Evolutionary conservation across 2,113 vertebrate species (phyloP), one percentile per base, ranked within the genome.

Genomic region (Tiliqua scincoides): DNA sequence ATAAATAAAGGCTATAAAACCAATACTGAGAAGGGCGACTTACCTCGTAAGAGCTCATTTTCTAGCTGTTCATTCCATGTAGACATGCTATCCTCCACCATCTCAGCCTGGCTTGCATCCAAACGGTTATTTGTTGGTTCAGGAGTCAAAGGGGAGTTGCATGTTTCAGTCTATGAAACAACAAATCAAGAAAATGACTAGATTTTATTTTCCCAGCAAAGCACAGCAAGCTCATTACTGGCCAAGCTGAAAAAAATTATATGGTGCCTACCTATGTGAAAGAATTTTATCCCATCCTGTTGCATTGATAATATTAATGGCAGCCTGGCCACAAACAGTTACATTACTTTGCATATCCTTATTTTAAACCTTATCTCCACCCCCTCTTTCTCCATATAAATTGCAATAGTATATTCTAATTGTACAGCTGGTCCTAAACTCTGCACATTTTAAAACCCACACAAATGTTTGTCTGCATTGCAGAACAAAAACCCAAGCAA

Each of bases 21-120:
- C 37, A 88, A 88, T 17, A 9, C 1, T 8, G 21, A 84, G 61
- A 71, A 87, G 75, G 2, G 57, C 63, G 14, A 89, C 95, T 95
- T 92, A 97, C 97, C 96, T 93, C 89, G 95, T 88, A 97, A 95
- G 88, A 96, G 85, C 78, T 97, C 97, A 9, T 93, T 95, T 83
- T 97, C 96, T 7, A 97, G 88, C 85, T 94, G 77, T 3, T 95
- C 84, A 20, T 94, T 94, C 96, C 95, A 96, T 0, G 89, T 94
- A 74, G 94, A 61, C 3, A 52, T 57, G 48, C 71, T 94, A 37
- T 94, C 95, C 54, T 95, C 95, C 89, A 91, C 88, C 83, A 91
- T 92, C 87, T 85, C 79, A 79, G 87, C 87, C 82, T 92, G 91
- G 48, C 86, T 91, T 65, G 89, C 85, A 79, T 93, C 93, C 81